Percentiles rank a stretch among this genome's conserved stretches.
Evolutionary conservation across 2,797 vertebrate species (phyloP).

Genomic region (Gymnopithys bicolor): DNA sequence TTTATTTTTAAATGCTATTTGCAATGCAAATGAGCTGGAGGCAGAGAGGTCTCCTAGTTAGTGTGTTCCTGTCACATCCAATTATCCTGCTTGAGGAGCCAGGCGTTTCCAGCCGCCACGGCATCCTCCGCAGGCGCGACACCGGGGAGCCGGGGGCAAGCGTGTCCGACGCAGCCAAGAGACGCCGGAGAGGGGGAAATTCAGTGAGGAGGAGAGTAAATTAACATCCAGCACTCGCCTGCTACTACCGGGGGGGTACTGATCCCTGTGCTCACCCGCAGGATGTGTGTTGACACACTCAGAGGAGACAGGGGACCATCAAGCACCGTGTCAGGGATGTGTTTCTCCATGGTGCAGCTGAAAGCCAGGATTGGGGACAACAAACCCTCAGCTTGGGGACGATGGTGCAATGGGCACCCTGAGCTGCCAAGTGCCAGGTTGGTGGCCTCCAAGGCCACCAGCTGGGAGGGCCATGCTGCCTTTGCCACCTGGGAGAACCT

Average conservation of each 20-base stretch:
- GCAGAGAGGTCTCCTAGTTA: constrained; percentile 72
- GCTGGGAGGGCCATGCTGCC: background rate
- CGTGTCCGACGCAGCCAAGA: background rate
- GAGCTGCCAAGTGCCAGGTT: background rate
- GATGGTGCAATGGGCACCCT: background rate
- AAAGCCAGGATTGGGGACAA: background rate
- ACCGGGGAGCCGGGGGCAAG: constrained; percentile 34
- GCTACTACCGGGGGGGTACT: background rate
- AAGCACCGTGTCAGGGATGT: background rate
- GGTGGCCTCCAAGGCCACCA: background rate
- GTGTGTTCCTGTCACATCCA: constrained; percentile 76
- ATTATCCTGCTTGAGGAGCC: constrained; percentile 74
- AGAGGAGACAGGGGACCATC: background rate
- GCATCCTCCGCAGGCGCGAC: constrained; percentile 44
- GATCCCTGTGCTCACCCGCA: background rate
- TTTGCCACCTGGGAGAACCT: background rate
- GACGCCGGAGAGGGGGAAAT: background rate
- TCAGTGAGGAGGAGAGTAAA: background rate
- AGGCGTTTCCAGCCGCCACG: constrained; percentile 48
- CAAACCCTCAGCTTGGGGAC: background rate
- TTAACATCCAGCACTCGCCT: constrained; percentile 37
- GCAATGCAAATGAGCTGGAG: constrained; percentile 79
- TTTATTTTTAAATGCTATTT: constrained; percentile 75
- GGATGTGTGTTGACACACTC: background rate
- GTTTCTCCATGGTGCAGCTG: background rate